Evolutionary conservation across 2,888 invertebrate species (phyloP).

Genomic region (Hesperia comma): DNA sequence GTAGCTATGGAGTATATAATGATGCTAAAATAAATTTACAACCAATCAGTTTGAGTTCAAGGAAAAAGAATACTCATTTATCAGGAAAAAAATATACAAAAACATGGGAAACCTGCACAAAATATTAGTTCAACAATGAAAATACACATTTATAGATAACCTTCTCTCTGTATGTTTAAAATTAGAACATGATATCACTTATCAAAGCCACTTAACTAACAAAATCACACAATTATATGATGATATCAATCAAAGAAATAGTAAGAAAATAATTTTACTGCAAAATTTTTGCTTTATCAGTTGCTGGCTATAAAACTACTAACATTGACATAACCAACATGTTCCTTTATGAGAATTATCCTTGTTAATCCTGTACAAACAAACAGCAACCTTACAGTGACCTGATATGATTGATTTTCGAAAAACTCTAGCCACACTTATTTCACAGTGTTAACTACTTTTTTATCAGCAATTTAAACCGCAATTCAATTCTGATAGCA

Average conservation of each 20-base stretch:
- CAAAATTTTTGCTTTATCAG: constrained; percentile 16
- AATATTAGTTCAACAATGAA: neutral
- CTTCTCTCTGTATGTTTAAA: neutral
- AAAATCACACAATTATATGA: neutral
- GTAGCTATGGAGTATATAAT: no score
- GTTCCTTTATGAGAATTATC: constrained; percentile 18
- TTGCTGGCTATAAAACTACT: neutral
- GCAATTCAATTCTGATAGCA: constrained; percentile 24
- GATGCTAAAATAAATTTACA: neutral
- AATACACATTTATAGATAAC: neutral
- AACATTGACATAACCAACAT: constrained; percentile 1
- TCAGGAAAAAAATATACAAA: neutral
- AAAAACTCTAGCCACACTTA: neutral
- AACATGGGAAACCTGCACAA: no score
- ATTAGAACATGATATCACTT: constrained; percentile 13
- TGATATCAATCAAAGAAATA: neutral
- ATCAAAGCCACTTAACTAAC: neutral
- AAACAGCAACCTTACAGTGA: constrained; percentile 1
- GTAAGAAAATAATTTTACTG: neutral
- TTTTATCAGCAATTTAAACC: constrained; percentile 25
- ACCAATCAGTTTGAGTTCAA: neutral
- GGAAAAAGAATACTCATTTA: no score
- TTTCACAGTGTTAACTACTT: constrained; percentile 30
- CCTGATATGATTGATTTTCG: constrained; percentile 2
- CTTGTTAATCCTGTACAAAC: neutral